Base-by-base conservation (phyloP, 2,888 invertebrate species). In the Leptura quadrifasciata region DNA sequence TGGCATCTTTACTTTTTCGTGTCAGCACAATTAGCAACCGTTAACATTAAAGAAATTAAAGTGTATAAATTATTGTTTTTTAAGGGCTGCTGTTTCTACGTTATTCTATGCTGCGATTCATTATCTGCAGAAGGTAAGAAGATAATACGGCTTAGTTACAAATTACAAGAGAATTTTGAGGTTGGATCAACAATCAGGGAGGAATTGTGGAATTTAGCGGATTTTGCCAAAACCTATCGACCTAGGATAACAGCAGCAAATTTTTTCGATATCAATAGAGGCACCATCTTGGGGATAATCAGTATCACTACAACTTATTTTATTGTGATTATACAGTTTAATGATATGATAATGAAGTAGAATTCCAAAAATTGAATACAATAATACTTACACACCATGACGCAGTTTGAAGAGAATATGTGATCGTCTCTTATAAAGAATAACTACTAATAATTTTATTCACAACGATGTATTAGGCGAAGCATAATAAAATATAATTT, bases 181-280 rank as follows among this genome's bases (percentile, higher is more conserved):
- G 20, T 60, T 9, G 55, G 58, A 39, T 76, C 76, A 17, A 72
- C 35, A 61, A 35, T 68, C 18, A 72, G 76, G 17, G 61, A 77
- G 12, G 77, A 77, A 21, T 58, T 77, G 15, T 72, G 75, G 52
- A 75, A 63, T 20, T 55, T 77, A 12, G 74, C 72, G 4, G 55
- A 72, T 12, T 61, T 71, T 8, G 61, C 64, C 3, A 63, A 39
- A 63, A 67, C 60, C n/a, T 72, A 60, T 58, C 21, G 9, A 20
- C 77, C 77, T 0, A 54, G 27, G 57, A 72, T 77, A 18, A 75
- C 77, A 24, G 77, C 77, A 18, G 74, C 72, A n/a, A 71, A 74
- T 54, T 72, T 77, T 54, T 77, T 77, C 35, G 63, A 60, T 24
- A 75, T 77, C 52, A 58, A 61, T 10, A 77, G 61, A 65, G 63